Evolutionary conservation across 2,113 vertebrate species (phyloP).

Genomic region (Gallinago jamesoni): DNA sequence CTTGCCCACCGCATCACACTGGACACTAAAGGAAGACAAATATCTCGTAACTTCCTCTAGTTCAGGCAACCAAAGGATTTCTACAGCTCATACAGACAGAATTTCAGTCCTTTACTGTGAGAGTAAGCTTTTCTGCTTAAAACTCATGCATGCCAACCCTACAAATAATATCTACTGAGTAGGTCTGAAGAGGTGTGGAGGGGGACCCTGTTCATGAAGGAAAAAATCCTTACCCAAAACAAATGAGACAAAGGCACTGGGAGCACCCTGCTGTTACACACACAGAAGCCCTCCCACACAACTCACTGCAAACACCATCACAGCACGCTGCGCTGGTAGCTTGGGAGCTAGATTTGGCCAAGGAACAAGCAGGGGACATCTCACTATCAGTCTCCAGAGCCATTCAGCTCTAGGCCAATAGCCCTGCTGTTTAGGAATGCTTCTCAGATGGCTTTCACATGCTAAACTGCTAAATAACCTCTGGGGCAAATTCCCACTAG

Average conservation of each 20-base stretch:
- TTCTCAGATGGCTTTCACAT: constrained; percentile 38
- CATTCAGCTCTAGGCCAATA: constrained; percentile 25
- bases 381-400: neutral
- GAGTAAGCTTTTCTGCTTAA: neutral
- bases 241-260: neutral
- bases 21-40: neutral
- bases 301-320: neutral
- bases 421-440: neutral
- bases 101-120: neutral
- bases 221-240: neutral
- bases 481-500: constrained; percentile 54
- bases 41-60: neutral
- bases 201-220: neutral
- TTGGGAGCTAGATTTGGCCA: neutral
- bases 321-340: neutral
- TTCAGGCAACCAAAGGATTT: neutral
- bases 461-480: constrained; percentile 64
- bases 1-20: neutral
- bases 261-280: neutral
- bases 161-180: neutral
- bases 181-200: neutral
- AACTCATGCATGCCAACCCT: neutral
- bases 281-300: neutral
- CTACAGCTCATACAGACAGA: neutral
- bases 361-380: neutral